Base-by-base conservation (phyloP, 2,888 invertebrate genomes). In the Lymantria dispar region DNA sequence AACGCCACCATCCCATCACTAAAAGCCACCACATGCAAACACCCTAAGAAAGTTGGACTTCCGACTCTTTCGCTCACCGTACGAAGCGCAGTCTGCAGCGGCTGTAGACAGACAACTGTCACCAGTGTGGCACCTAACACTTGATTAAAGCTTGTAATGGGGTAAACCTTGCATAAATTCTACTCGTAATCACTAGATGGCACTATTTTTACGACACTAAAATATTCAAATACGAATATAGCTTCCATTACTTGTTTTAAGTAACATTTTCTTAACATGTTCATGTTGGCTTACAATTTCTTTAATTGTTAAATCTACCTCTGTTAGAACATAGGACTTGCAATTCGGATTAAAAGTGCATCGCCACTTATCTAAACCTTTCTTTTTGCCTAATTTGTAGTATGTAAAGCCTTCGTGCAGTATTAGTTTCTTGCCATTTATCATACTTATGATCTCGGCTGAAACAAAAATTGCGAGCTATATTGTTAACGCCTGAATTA, bases 371-470 rank as follows among this genome's bases (percentile, higher is more conserved):
- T 22, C 38, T 8, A 9, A 1, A 13, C 44, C 30, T 11, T 47
- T 60, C 30, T 7, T 59, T 11, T n/a, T 36, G 8, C 13, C 15
- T 11, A 3, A 7, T 8, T 42, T 44, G 36, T 55, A 49, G 45
- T 58, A 66, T 7, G 54, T 51, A 39, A 58, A 60, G 0, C 52
- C 56, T 9, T 60, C 42, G 39, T 46, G 42, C 3, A 61, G 22
- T 7, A 60, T 11, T 11, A 54, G 36, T 14, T 46, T 48, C 22
- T 57, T 63, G 8, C 61, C 63, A 22, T 54, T 63, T 0, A 46
- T 13, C 48, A 61, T 47, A 3, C 45, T 47, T 47, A 61, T 66
- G 36, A 76, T 60, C 13, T 52, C 13, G 8, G 46, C 52, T 61
- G 48, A 31, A 58, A 54, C n/a, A 38, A 38, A 12, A 12, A 44